phyloP scores from a whole-genome alignment of 2,888 invertebrate species.

The Mesorhabditis spiculigera region DNA sequence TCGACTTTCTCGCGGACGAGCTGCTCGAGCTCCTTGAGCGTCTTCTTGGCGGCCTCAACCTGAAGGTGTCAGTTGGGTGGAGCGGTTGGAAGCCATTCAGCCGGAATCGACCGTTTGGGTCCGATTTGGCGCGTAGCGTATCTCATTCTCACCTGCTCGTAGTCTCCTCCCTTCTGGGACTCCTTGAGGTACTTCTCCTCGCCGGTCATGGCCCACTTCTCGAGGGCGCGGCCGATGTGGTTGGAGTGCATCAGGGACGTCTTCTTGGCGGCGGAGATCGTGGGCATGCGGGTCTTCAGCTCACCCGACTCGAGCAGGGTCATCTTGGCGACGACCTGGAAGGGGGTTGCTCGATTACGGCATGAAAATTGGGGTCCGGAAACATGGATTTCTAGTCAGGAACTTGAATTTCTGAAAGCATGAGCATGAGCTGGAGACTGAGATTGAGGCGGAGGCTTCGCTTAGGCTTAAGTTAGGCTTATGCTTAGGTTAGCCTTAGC shows the following conservation, averaged over 20 bases:
- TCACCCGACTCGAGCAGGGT: slow-evolving; percentile 7
- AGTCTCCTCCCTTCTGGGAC: neutral
- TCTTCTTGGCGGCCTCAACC: slow-evolving; percentile 18
- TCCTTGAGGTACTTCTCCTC: slow-evolving; percentile 26
- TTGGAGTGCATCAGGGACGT: slow-evolving; percentile 34
- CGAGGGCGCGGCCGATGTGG: slow-evolving; percentile 34
- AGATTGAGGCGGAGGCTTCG: too few species aligned
- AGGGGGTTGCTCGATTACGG: neutral
- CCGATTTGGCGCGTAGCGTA: too few species aligned
- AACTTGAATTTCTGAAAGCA: too few species aligned
- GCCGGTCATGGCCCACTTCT: slow-evolving; percentile 36
- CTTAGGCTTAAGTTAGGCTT: too few species aligned
- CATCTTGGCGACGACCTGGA: slow-evolving; percentile 9
- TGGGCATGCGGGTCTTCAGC: slow-evolving; percentile 1
- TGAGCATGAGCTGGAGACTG: too few species aligned
- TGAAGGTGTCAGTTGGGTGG: neutral
- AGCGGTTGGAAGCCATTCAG: too few species aligned
- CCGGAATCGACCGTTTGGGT: too few species aligned
- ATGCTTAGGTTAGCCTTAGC: too few species aligned
- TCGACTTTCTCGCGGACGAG: slow-evolving; percentile 24
- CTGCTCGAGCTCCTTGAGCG: slow-evolving; percentile 22
- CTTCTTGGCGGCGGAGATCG: slow-evolving; percentile 10
- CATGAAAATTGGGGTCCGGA: neutral
- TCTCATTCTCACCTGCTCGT: neutral
- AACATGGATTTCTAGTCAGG: too few species aligned